Percentiles rank a stretch among this genome's conserved stretches.
These are phyloP conservation scores for Drosophila parabipectinata DNA, from an alignment of 1,140 invertebrate species.

Conservation along the genomic window DNA sequence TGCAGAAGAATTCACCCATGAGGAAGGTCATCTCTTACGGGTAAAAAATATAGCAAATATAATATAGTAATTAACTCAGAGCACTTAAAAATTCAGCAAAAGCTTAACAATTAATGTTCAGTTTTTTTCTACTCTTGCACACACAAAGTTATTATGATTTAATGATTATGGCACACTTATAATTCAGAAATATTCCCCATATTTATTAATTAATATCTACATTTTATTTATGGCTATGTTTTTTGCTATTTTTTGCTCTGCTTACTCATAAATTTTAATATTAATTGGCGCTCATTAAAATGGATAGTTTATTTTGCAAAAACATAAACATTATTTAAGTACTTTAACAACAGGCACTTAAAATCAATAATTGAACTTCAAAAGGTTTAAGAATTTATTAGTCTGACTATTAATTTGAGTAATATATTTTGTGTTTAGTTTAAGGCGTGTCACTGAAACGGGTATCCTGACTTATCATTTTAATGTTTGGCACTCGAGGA, in stretches of 20 bases:
- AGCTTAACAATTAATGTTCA: too few relatives aligned
- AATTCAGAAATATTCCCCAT: neutral
- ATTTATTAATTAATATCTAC: neutral
- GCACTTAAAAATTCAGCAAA: too few relatives aligned
- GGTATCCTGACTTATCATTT: slow-evolving; percentile 85
- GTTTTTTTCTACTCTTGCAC: too few relatives aligned
- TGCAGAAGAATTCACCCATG: slow-evolving; percentile 87
- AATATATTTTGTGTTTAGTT: slow-evolving; percentile 61
- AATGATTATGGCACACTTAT: neutral
- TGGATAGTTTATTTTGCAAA: neutral
- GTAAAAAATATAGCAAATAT: slow-evolving; percentile 78
- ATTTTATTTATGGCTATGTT: neutral
- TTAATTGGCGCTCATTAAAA: slow-evolving; percentile 4
- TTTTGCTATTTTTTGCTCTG: neutral
- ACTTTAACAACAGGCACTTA: neutral
- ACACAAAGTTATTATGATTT: neutral
- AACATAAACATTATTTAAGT: neutral
- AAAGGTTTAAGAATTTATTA: neutral
- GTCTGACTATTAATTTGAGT: neutral
- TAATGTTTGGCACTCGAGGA: slow-evolving; percentile 85
- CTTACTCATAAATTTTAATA: neutral
- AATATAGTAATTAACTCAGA: neutral
- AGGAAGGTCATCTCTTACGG: slow-evolving; percentile 87
- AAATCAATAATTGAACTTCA: neutral
- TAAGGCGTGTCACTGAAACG: slow-evolving; percentile 84